Evolutionary conservation across 2,113 vertebrate genomes (phyloP).

Genomic region (Progne subis): DNA sequence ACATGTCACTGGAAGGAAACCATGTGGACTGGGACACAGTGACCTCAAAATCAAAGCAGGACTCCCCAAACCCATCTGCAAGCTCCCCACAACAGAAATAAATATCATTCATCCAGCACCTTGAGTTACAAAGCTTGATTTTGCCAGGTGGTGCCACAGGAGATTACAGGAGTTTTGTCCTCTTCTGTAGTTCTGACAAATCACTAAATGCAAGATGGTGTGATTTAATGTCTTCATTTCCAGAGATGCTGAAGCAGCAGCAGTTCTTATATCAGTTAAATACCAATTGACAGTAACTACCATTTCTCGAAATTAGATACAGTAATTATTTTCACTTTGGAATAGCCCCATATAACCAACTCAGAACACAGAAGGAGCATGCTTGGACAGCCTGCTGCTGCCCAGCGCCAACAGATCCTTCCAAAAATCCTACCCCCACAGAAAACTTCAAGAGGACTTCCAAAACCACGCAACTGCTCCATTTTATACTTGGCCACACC

Average conservation of each 20-base stretch:
- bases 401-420: neutral
- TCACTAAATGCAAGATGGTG: neutral
- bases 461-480: neutral
- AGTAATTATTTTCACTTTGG: neutral
- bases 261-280: neutral
- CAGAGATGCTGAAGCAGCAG: neutral
- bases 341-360: neutral
- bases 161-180: neutral
- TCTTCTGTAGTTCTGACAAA: neutral
- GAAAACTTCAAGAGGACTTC: neutral
- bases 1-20: neutral
- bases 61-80: neutral
- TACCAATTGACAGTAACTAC: neutral
- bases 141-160: neutral
- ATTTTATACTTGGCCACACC: neutral
- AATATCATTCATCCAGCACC: neutral
- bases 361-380: neutral
- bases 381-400: neutral
- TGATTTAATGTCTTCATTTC: neutral
- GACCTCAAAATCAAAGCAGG: neutral
- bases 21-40: accelerated
- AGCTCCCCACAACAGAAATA: neutral
- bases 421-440: neutral
- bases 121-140: neutral
- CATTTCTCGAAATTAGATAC: neutral